Base-by-base conservation (phyloP, 2,888 invertebrate species). In the Keiferia lycopersicella region DNA sequence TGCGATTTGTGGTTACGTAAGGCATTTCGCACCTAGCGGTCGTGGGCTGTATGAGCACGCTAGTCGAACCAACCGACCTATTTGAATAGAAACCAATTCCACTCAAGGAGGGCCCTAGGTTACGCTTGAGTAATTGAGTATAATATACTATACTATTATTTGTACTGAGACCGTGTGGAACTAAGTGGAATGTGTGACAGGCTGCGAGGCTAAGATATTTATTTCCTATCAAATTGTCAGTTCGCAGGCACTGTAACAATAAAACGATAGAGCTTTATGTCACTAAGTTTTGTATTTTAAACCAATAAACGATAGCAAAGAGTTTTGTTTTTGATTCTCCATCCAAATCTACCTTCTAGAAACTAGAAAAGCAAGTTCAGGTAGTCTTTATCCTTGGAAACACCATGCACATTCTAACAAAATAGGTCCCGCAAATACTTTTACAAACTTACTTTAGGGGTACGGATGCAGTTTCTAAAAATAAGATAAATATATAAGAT, bases 241-340 rank as follows among this genome's bases (percentile, higher is more conserved):
- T 91, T 89, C 87, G 89, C 90, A 83, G 89, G 88, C 91, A 91
- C 91, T 90, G 91, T 91, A 91, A 91, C 91, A 91, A 91, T 91
- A 91, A 91, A 91, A 89, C 86, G 88, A 91, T 91, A 89, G 88
- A 91, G 91, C 91, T 91, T 91, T 91, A 88, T 91, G 91, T 91
- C 91, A 91, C 91, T 91, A 91, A 91, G 91, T 91, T 91, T 91
- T 91, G 91, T 91, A 91, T 91, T 91, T 91, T 91, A 91, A 91
- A 91, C 90, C 91, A 91, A 91, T 91, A 91, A 91, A 91, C 89
- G 88, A 91, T 91, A 91, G 91, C 89, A 90, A 88, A 86, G 87
- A 90, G 69, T 65, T 73, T 70, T 77, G 72, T 73, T 81, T 80
- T 81, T 77, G 78, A 79, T 79, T 74, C 67, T 11, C 3, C 10